These are phyloP conservation scores for Notarius lentiginosus DNA, from an alignment of 2,113 vertebrate genomes.

Conservation along the genomic window DNA sequence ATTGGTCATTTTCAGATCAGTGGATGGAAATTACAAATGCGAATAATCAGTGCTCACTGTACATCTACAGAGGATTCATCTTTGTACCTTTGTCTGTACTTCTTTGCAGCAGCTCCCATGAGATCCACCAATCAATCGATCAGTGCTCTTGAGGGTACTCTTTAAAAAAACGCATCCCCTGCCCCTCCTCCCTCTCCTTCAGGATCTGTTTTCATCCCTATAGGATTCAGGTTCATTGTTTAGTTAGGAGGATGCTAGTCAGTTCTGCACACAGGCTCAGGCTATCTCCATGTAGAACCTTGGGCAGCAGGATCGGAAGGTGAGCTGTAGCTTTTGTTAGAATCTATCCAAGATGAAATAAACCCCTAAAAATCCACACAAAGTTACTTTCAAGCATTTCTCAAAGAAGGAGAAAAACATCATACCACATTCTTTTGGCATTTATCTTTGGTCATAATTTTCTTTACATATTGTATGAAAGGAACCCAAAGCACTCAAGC, in stretches of 20 bases:
- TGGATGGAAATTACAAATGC: conserved; percentile 15
- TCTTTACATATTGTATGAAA: conserved; percentile 15
- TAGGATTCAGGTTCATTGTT: conserved; percentile 49
- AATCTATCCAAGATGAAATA: conserved; percentile 18
- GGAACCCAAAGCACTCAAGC: conserved; percentile 7
- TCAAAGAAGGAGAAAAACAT: conserved; percentile 29
- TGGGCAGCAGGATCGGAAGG: conserved; percentile 40
- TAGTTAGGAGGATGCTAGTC: conserved; percentile 36
- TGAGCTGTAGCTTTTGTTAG: conserved; percentile 46
- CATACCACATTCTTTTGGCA: conserved; percentile 33
- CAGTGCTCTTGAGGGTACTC: conserved; percentile 44
- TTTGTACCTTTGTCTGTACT: conserved; percentile 39
- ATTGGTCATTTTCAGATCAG: conserved; percentile 30
- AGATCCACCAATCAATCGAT: conserved; percentile 44
- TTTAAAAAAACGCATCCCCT: conserved; percentile 41
- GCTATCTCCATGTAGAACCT: conserved; percentile 63
- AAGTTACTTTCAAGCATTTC: conserved; percentile 8
- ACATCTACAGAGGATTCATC: conserved; percentile 41
- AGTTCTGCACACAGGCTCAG: conserved; percentile 55
- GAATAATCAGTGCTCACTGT: conserved; percentile 16
- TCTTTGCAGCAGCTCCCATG: conserved; percentile 43
- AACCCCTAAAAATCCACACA: conserved; percentile 27
- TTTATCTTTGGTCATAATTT: conserved; percentile 43
- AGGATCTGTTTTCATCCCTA: conserved; percentile 49
- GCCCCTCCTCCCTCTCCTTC: conserved; percentile 30